Conservation (phyloP, 2,797 vertebrate genomes). For the Prionace glauca region DNA sequence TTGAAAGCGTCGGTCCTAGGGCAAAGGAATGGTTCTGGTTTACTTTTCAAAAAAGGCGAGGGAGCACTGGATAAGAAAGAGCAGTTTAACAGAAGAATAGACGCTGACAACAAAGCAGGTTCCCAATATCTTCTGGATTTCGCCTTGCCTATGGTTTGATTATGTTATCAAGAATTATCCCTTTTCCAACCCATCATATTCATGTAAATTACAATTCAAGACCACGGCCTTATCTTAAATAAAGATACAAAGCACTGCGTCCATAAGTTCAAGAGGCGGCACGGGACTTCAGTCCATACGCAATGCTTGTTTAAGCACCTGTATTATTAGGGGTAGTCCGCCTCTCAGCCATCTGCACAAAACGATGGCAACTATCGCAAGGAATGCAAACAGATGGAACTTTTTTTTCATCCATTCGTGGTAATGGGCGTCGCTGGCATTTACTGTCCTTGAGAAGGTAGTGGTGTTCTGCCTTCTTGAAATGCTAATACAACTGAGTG, state of each 20-base stretch:
- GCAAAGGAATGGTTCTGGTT: not conserved
- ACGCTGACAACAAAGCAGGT: not conserved
- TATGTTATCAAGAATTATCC: not conserved
- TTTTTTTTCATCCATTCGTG: too few relatives aligned
- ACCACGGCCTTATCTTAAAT: not conserved
- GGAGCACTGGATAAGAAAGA: not conserved
- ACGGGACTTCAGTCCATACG: not conserved
- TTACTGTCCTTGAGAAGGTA: too few relatives aligned
- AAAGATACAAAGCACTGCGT: not conserved
- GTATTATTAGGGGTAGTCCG: not conserved
- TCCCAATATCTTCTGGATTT: not conserved
- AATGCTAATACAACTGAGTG: too few relatives aligned
- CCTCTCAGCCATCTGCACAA: not conserved
- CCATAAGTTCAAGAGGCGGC: not conserved
- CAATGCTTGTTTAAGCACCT: not conserved
- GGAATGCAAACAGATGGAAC: not conserved
- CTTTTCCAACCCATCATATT: not conserved
- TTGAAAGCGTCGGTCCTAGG: slow-evolving; percentile 19
- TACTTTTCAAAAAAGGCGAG: not conserved
- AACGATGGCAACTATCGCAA: not conserved
- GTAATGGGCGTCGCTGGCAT: too few relatives aligned
- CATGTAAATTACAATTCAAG: not conserved
- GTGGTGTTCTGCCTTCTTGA: too few relatives aligned
- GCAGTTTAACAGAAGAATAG: not conserved
- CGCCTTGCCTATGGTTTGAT: too few relatives aligned